These are phyloP conservation scores for Sphaerodactylus townsendi DNA, from an alignment of 2,113 vertebrate genomes.

Conservation along the genomic window DNA sequence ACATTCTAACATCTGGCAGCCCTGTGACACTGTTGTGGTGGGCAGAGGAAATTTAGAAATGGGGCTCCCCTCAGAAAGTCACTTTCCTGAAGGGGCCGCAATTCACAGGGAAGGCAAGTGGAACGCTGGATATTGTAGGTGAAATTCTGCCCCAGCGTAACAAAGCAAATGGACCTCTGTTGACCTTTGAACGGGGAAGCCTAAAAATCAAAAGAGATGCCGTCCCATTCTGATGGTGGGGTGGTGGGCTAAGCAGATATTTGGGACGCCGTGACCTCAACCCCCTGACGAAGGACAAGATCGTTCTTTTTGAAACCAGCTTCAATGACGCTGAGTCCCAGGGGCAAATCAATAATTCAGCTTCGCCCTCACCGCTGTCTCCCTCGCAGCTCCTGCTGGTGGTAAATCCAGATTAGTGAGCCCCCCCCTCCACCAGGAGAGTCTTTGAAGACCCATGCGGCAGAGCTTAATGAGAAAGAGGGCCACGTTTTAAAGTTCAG, in stretches of 20 bases:
- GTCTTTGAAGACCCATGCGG: slow-evolving; percentile 46
- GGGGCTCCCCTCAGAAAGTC: too few relatives aligned
- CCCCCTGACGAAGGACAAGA: not conserved
- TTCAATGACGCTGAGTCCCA: slow-evolving; percentile 25
- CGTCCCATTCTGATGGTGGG: too few relatives aligned
- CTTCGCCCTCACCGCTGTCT: slow-evolving; percentile 18
- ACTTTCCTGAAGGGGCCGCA: too few relatives aligned
- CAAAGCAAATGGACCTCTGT: not conserved
- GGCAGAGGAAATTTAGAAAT: too few relatives aligned
- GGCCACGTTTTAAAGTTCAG: slow-evolving; percentile 52
- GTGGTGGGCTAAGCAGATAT: not conserved
- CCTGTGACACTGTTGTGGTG: too few relatives aligned
- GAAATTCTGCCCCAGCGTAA: too few relatives aligned
- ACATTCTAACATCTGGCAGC: too few relatives aligned
- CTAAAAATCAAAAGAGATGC: not conserved
- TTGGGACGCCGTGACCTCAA: slow-evolving; percentile 23
- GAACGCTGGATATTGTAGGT: too few relatives aligned
- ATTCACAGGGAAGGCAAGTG: too few relatives aligned
- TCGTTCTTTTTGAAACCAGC: not conserved
- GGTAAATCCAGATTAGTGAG: slow-evolving; percentile 38
- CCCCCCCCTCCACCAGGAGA: slow-evolving; percentile 46
- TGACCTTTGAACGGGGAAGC: not conserved
- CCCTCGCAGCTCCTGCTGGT: slow-evolving; percentile 21
- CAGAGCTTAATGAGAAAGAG: slow-evolving; percentile 53
- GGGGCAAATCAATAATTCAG: slow-evolving; percentile 29